Evolutionary conservation across 2,797 vertebrate genomes (phyloP).

Genomic region (Sternotherus odoratus): DNA sequence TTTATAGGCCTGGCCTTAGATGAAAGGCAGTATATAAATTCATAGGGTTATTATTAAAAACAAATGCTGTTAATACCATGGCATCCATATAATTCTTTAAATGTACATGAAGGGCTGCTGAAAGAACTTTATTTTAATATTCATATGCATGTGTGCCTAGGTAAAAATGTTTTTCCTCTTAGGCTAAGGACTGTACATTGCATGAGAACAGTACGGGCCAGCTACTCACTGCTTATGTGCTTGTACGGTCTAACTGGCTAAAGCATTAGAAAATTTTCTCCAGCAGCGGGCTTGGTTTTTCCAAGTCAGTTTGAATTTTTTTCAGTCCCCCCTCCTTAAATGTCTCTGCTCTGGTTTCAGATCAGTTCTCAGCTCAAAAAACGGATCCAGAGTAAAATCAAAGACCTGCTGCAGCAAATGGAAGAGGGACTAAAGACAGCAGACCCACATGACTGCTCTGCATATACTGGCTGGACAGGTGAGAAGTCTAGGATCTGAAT

Average conservation of each 20-base stretch:
- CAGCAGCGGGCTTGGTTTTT: neutral
- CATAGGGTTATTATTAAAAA: neutral
- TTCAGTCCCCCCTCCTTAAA: neutral
- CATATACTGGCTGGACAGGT: constrained; percentile 98
- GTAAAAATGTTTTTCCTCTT: neutral
- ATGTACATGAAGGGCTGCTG: neutral
- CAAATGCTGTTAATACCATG: neutral
- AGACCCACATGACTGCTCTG: constrained; percentile 95
- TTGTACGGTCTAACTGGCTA: neutral
- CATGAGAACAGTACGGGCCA: neutral
- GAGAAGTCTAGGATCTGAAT: constrained; percentile 24
- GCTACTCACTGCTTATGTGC: neutral
- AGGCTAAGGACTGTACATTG: neutral
- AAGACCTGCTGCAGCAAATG: constrained; percentile 96
- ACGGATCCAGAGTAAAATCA: constrained; percentile 93
- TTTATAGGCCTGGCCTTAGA: neutral
- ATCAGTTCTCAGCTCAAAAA: constrained; percentile 85
- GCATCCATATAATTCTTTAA: neutral
- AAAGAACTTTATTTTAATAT: neutral
- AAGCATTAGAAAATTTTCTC: neutral
- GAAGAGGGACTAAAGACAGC: constrained; percentile 96
- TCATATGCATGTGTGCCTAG: neutral
- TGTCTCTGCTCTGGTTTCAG: constrained; percentile 75
- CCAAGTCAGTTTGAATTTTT: neutral
- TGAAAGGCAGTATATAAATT: neutral